Conservation (phyloP, 2,113 vertebrate genomes). For the Lucifuga dentata region DNA sequence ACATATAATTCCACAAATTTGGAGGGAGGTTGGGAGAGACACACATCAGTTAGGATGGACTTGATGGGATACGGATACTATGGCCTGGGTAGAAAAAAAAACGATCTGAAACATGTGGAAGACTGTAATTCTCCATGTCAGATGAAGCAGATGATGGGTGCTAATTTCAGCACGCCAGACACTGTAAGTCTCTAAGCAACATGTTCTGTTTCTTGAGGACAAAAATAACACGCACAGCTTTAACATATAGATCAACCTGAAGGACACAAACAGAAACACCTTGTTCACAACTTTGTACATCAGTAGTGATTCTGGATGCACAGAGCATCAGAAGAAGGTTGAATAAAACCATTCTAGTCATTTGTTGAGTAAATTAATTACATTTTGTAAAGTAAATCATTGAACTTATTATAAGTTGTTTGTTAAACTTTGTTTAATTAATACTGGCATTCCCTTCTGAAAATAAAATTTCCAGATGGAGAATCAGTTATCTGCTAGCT, state of each 20-base stretch:
- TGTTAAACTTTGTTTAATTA: too few relatives aligned
- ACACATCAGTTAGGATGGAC: neutral
- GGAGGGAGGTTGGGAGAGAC: too few relatives aligned
- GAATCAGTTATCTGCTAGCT: too few relatives aligned
- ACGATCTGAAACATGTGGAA: slow-evolving; percentile 23
- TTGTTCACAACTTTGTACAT: slow-evolving; percentile 44
- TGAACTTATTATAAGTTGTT: too few relatives aligned
- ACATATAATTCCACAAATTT: too few relatives aligned
- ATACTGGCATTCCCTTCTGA: too few relatives aligned
- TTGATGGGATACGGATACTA: slow-evolving; percentile 8
- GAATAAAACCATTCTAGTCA: too few relatives aligned
- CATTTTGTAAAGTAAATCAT: too few relatives aligned
- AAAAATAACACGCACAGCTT: slow-evolving; percentile 26
- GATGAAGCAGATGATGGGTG: slow-evolving; percentile 1
- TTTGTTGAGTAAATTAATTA: too few relatives aligned
- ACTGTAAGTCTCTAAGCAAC: slow-evolving; percentile 1
- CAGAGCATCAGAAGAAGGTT: too few relatives aligned
- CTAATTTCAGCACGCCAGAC: slow-evolving; percentile 16
- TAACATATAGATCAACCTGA: slow-evolving; percentile 14
- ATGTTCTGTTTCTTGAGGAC: neutral
- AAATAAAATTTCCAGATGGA: too few relatives aligned
- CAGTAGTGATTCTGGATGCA: neutral
- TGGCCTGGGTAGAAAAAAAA: slow-evolving; percentile 4
- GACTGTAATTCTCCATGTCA: neutral
- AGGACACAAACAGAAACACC: slow-evolving; percentile 3